Base-by-base conservation (phyloP, 2,797 vertebrate genomes). In the Chrysocyon brachyurus region DNA sequence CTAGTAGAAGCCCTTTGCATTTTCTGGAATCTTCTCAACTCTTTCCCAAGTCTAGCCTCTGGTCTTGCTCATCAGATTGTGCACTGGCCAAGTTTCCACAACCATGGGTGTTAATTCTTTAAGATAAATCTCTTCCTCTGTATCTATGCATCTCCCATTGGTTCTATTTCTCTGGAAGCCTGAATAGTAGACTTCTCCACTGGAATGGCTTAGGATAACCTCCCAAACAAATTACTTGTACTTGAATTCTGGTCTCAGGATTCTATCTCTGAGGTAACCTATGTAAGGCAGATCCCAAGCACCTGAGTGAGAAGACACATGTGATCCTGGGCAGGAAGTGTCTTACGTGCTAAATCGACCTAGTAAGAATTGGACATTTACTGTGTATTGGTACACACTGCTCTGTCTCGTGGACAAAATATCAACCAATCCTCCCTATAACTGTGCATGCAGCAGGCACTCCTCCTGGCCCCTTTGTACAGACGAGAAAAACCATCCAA, bases 351-450 rank as follows among this genome's bases (percentile, higher is more conserved):
- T 68, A 49, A 87, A 66, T 12, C 0, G 0, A 21, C 72, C 61
- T 78, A 12, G 31, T 5, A 6, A 6, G 24, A 22, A 31, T 0
- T 19, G 78, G 84, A 15, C 70, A 54, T 17, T 33, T 81, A 19
- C 31, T 54, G 0, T 26, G 17, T 22, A 11, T 64, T 36, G 4
- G 22, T 26, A 21, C 9, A 0, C 4, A 16, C 12, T 7, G 1
- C 8, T 72, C 56, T 14, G 9, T 49, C 28, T 31, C 5, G 3
- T 3, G 5, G 12, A 10, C 0, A 26, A 1, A 2, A 6, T 11
- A 9, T 59, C 68, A 1, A 26, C 24, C 6, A 33, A 11, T n/a
- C 36, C 33, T 61, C 7, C 4, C 1, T 15, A 1, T 33, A 19
- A 24, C 14, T 56, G 12, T 24, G 8, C n/a, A 4, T 31, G 12